These are phyloP conservation scores for Blastobasis lacticolella DNA, from an alignment of 2,888 invertebrate species.

Conservation along the genomic window DNA sequence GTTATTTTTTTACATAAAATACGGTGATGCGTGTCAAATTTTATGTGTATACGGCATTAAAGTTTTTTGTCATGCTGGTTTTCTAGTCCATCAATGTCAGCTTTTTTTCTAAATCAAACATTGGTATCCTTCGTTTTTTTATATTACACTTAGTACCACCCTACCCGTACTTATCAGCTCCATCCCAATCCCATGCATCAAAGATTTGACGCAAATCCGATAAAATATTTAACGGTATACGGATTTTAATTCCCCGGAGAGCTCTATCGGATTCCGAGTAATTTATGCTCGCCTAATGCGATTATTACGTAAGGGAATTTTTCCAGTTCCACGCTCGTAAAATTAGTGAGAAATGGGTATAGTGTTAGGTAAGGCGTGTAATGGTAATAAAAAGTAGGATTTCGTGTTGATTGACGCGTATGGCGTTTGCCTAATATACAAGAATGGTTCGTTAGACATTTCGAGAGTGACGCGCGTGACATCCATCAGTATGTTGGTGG, in stretches of 20 bases:
- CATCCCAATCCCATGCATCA: constrained; percentile 42
- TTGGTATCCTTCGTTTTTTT: not conserved
- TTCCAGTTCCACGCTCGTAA: constrained; percentile 25
- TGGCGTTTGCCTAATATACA: too few species aligned
- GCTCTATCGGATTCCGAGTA: constrained; percentile 43
- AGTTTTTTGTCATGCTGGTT: too few species aligned
- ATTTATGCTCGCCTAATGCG: constrained; percentile 47
- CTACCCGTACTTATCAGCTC: constrained; percentile 23
- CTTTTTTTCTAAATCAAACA: too few species aligned
- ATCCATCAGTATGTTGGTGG: too few species aligned
- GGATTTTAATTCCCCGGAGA: constrained; percentile 33
- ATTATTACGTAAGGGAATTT: constrained; percentile 47
- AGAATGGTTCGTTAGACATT: too few species aligned
- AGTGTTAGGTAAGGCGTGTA: constrained; percentile 26
- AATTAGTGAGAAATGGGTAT: constrained; percentile 6
- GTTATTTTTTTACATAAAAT: too few species aligned
- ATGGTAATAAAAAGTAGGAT: constrained; percentile 3
- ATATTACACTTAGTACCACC: constrained; percentile 6
- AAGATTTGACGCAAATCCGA: constrained; percentile 62
- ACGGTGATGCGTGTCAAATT: too few species aligned
- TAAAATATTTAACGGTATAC: constrained; percentile 64
- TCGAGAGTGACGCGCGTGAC: too few species aligned
- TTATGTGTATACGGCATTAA: too few species aligned
- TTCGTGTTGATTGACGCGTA: constrained; percentile 1
- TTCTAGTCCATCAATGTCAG: too few species aligned